These are phyloP conservation scores for Halcyon senegalensis DNA, from an alignment of 2,113 vertebrate species.

Conservation along the genomic window DNA sequence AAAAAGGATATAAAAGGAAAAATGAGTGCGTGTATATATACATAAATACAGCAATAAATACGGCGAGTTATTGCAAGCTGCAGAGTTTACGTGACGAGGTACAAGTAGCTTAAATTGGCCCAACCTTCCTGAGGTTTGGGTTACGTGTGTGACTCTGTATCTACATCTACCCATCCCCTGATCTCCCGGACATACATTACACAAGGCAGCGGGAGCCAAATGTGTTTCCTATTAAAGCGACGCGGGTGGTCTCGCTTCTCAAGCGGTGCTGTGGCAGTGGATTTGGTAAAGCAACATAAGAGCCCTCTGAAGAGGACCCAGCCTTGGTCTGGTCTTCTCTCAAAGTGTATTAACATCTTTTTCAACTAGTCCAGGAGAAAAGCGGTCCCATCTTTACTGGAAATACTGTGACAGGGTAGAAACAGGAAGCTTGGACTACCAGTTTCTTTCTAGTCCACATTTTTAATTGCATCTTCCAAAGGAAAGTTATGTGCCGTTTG, in stretches of 20 bases:
- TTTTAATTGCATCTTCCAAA: not conserved
- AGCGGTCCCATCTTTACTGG: not conserved
- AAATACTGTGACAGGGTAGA: not conserved
- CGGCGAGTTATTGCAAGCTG: accelerated
- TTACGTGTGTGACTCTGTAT: accelerated
- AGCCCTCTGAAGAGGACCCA: not conserved
- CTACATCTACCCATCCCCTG: accelerated
- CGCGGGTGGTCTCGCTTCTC: conserved; percentile 15
- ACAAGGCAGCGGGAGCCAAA: not conserved
- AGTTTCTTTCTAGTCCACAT: not conserved
- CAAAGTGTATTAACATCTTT: not conserved
- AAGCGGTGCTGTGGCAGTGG: not conserved
- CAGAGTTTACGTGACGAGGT: not conserved
- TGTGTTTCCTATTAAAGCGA: conserved; percentile 3
- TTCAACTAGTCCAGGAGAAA: not conserved
- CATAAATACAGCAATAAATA: not conserved
- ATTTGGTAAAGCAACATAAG: not conserved
- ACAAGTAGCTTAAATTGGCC: not conserved
- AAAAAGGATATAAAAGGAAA: not conserved
- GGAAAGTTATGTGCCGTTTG: not conserved
- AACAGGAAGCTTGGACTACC: not conserved
- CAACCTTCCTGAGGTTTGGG: not conserved
- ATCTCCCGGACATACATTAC: not conserved
- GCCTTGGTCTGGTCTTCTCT: not conserved
- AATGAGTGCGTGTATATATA: not conserved